Evolutionary conservation across 2,888 invertebrate species (phyloP).

Genomic region (Mesochorus sp.): DNA sequence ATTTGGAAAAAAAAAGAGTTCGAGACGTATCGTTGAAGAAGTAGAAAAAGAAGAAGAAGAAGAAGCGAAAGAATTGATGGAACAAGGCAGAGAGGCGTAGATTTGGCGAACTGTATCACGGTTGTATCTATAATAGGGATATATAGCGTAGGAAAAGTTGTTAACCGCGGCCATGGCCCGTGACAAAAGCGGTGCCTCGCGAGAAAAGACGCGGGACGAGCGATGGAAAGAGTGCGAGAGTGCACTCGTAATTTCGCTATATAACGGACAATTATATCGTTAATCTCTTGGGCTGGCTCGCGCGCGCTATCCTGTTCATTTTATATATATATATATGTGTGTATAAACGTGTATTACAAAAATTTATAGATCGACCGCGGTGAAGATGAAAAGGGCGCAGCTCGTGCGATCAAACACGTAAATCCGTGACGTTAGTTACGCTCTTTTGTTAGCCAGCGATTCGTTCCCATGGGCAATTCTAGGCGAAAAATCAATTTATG

Average conservation of each 20-base stretch:
- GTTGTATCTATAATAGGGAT: constrained; percentile 37
- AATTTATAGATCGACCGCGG: neutral
- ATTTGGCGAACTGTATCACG: constrained; percentile 29
- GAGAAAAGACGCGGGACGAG: constrained; percentile 1
- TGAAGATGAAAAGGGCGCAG: neutral
- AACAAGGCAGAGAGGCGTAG: neutral
- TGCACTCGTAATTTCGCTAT: constrained; percentile 32
- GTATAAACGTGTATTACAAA: no score
- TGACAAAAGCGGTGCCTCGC: constrained; percentile 72
- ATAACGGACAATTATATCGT: constrained; percentile 69
- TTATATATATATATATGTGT: neutral
- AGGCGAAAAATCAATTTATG: neutral
- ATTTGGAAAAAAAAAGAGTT: neutral
- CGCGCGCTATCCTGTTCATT: constrained; percentile 31
- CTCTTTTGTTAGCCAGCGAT: neutral
- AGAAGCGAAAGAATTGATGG: constrained; percentile 8
- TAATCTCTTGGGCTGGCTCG: constrained; percentile 63
- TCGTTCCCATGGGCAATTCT: no score
- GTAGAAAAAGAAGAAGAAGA: neutral
- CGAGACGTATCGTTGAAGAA: neutral
- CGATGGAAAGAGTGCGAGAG: constrained; percentile 19
- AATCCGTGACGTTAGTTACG: neutral
- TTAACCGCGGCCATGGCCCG: constrained; percentile 76
- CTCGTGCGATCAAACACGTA: neutral
- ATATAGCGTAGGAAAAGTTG: constrained; percentile 62